Base-by-base conservation (phyloP, 2,797 vertebrate genomes). In the Sebastes kiyomatsui region DNA sequence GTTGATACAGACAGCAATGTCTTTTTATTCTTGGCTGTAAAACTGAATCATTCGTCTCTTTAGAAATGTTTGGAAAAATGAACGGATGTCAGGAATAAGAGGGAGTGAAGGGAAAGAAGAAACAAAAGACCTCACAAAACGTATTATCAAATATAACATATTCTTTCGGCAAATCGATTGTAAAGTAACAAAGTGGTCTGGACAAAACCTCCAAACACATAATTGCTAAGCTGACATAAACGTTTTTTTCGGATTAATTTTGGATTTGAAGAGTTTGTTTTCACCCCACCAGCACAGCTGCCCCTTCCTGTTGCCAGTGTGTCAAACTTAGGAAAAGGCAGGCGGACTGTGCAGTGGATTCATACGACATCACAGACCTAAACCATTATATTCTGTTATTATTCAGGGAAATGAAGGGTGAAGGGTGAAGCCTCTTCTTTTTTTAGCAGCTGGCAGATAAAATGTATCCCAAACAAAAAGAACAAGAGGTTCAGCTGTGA, bases 211-310 rank as follows among this genome's bases (percentile, higher is more conserved):
- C 28, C 58, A 62, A 35, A 54, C 66, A 35, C 18, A 18, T 59
- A 59, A 18, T 9, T 49, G 46, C 18, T 49, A 49, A 27, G 4
- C 25, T 59, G 58, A 28, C 56, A 1, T 58, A 55, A 42, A 14
- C 1, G 35, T 52, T 27, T 4, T 6, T 27, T 60, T 18, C 5
- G 7, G 59, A 28, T 9, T 3, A 7, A 67, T 58, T 30, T 28
- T 56, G 65, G 42, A 68, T 66, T 66, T 74, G 46, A 74, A 77
- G 9, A 38, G 54, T 71, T 72, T 14, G 13, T 38, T 72, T 72
- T 28, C 20, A 42, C 4, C 64, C 46, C 52, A n/a, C 22, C 27
- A 42, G 27, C 65, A 59, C 27, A 78, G 20, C 42, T 13, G 28
- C 6, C 18, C 16, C 30, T 54, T 35, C n/a, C 30, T 35, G 9